Conservation (phyloP, 2,797 vertebrate genomes). For the Acipenser ruthenus region DNA sequence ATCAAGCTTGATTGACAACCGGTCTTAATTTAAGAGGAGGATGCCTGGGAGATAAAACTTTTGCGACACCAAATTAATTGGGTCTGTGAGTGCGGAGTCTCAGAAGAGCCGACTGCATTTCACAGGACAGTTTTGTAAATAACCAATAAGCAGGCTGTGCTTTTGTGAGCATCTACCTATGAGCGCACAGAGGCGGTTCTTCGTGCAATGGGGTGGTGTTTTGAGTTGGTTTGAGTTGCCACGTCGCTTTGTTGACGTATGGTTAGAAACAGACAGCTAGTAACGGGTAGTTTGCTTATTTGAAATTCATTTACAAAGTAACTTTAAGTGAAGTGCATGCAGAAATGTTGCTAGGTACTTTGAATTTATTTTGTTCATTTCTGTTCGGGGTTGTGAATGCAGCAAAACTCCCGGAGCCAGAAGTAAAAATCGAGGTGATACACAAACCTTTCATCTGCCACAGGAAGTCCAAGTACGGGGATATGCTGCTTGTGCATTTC, state of each 20-base stretch:
- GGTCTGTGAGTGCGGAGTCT: too few species aligned
- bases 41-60: too few species aligned
- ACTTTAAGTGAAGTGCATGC: neutral
- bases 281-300: neutral
- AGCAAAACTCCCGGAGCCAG: constrained; percentile 78
- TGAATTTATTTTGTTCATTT: constrained; percentile 44
- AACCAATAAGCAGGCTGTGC: too few species aligned
- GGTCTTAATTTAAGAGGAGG: too few species aligned
- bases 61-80: too few species aligned
- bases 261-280: neutral
- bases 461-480: constrained; percentile 79
- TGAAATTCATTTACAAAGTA: neutral
- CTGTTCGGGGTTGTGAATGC: constrained; percentile 50
- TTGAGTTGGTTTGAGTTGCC: constrained; percentile 20
- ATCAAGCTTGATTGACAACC: too few species aligned
- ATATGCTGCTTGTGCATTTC: constrained; percentile 84
- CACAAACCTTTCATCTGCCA: constrained; percentile 83
- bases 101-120: too few species aligned
- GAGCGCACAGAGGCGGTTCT: too few species aligned
- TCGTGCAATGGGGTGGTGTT: neutral
- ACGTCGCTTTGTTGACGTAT: neutral
- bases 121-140: too few species aligned
- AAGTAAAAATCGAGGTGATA: constrained; percentile 82
- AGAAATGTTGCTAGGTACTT: constrained; percentile 47
- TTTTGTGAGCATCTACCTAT: too few species aligned